phyloP scores from a whole-genome alignment of 2,113 vertebrate species.

The Phyllostomus discolor region DNA sequence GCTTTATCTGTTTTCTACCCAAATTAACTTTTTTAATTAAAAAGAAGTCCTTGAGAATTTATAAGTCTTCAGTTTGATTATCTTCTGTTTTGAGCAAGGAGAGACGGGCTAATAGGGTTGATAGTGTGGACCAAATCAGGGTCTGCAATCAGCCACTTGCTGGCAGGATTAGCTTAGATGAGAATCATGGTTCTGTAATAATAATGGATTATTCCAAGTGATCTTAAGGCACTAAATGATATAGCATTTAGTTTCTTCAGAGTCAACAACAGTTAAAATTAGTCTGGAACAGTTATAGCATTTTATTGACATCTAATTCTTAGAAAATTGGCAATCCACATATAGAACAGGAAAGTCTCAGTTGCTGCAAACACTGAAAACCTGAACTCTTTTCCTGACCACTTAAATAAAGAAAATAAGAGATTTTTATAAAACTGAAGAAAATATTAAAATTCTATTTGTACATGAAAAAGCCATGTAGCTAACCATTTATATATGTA shows the following conservation, averaged over 20 bases:
- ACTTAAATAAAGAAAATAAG: background rate
- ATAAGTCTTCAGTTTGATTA: background rate
- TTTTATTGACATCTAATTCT: background rate
- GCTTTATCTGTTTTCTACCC: background rate
- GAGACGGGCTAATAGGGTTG: background rate
- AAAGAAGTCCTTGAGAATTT: background rate
- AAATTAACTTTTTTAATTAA: background rate
- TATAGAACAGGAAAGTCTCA: background rate
- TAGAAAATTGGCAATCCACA: background rate
- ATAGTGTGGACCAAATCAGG: background rate
- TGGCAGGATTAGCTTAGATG: background rate
- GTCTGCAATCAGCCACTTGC: background rate
- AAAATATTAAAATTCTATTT: constrained; percentile 37
- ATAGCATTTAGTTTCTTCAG: background rate
- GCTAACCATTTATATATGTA: background rate
- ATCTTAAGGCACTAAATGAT: background rate
- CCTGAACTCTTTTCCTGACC: background rate
- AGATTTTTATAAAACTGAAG: constrained; percentile 40
- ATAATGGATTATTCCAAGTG: background rate
- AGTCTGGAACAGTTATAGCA: background rate
- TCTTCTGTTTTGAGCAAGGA: background rate
- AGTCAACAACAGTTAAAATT: background rate
- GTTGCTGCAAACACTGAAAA: background rate
- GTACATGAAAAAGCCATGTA: background rate
- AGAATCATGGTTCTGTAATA: background rate